phyloP scores from a whole-genome alignment of 2,113 vertebrate genomes.

The Trematocara nigrifrons region DNA sequence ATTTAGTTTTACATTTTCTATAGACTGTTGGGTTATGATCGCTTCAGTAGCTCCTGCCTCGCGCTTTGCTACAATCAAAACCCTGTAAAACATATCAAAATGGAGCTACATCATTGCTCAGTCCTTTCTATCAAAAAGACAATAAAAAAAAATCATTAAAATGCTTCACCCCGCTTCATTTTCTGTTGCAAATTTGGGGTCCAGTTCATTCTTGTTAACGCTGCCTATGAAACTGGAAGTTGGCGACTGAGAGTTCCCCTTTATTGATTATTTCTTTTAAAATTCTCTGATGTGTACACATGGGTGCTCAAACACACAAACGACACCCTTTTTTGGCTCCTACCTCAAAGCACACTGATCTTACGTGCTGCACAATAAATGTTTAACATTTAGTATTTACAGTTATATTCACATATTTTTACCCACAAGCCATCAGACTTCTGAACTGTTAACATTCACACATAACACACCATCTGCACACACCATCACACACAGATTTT shows the following conservation, averaged over 20 bases:
- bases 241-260: rapidly evolving
- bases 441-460: no score
- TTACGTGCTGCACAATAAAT: no score
- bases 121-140: neutral
- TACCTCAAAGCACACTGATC: no score
- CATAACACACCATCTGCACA: no score
- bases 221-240: neutral
- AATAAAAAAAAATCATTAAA: neutral
- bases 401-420: no score
- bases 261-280: neutral
- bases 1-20: neutral
- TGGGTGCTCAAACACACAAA: no score
- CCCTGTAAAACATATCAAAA: neutral
- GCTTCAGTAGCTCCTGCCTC: neutral
- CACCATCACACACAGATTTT: no score
- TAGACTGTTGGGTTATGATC: neutral
- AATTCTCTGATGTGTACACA: neutral
- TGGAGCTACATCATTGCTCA: neutral
- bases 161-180: neutral
- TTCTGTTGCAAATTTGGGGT: neutral
- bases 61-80: neutral
- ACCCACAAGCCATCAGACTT: no score
- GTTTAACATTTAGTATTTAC: no score
- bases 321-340: no score
- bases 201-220: neutral